Evolutionary conservation across 2,113 vertebrate species (phyloP), one percentile per base, ranked within the genome.

Genomic region (Tauraco erythrolophus): DNA sequence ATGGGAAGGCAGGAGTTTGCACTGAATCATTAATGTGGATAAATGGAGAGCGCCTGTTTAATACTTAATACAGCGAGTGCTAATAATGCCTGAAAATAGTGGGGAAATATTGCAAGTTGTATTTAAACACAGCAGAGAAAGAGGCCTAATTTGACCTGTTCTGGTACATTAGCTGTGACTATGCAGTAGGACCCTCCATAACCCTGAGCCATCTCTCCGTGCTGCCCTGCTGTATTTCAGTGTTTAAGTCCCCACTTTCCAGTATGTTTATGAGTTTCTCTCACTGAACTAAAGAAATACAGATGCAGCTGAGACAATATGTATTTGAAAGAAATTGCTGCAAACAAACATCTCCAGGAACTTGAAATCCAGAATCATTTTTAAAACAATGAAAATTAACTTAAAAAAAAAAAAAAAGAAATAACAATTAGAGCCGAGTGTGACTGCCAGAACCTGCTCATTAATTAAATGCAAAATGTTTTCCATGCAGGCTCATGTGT

Each of bases 21-120:
- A 84, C 54, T 94, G 93, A 97, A 96, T 97, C 87, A 79, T 89
- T 97, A 96, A 88, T 89, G 75, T 61, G 83, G 94, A 93, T 77
- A 96, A 96, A 97, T 81, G 91, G 95, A 94, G 61, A 94, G 45
- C 0, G 4, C 72, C 68, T 84, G 54, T 86, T 97, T 95, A 96
- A 97, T 90, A 74, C 87, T 92, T 92, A 54, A 77, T 66, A 56
- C 43, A 69, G 58, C 24, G 1, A 90, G 84, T 21, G 45, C 82
- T 94, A 88, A 83, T 94, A 96, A 92, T 70, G 87, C 92, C 76
- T 85, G 87, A 69, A 96, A 97, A 94, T 4, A 7, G 58, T 43
- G 66, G 46, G 46, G 68, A 88, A 96, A 92, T 84, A 90, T 35
- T 93, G 58, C 64, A 88, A 91, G 79, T 66, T 94, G 86, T 92